Conservation (phyloP, 2,888 invertebrate genomes). For the Conops quadrifasciatus region DNA sequence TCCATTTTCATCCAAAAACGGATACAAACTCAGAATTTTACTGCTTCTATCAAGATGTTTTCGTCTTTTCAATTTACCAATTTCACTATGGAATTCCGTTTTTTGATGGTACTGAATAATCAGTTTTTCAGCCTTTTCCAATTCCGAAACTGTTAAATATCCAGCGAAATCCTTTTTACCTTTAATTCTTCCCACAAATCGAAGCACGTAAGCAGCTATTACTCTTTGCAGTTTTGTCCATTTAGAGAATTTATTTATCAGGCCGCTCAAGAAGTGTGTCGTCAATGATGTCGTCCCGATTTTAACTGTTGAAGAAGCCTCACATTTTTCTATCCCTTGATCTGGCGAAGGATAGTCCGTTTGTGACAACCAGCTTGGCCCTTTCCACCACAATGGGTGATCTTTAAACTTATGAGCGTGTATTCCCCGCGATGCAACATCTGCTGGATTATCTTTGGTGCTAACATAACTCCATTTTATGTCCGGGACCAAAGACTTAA, state of each 20-base stretch:
- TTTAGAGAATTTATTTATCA: neutral
- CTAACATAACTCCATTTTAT: neutral
- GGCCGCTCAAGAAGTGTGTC: neutral
- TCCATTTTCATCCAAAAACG: constrained; percentile 15
- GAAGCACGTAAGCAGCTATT: neutral
- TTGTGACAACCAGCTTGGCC: constrained; percentile 9
- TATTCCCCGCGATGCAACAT: constrained; percentile 10
- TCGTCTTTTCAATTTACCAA: neutral
- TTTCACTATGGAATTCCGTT: neutral
- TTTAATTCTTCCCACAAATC: constrained; percentile 5
- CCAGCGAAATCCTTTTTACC: constrained; percentile 1
- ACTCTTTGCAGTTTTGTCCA: neutral
- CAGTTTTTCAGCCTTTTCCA: constrained; percentile 6
- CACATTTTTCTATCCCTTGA: neutral
- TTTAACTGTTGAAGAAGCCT: neutral
- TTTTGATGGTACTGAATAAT: constrained; percentile 12
- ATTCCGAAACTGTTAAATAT: constrained; percentile 1
- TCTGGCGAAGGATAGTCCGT: neutral
- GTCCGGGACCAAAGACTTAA: constrained; percentile 9
- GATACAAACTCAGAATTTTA: constrained; percentile 12
- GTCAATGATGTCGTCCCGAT: neutral
- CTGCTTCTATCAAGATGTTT: neutral
- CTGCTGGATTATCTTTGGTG: constrained; percentile 19
- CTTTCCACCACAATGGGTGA: constrained; percentile 16
- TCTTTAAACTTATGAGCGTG: neutral